Evolutionary conservation across 2,113 vertebrate genomes (phyloP).

Genomic region (Grammomys surdaster): DNA sequence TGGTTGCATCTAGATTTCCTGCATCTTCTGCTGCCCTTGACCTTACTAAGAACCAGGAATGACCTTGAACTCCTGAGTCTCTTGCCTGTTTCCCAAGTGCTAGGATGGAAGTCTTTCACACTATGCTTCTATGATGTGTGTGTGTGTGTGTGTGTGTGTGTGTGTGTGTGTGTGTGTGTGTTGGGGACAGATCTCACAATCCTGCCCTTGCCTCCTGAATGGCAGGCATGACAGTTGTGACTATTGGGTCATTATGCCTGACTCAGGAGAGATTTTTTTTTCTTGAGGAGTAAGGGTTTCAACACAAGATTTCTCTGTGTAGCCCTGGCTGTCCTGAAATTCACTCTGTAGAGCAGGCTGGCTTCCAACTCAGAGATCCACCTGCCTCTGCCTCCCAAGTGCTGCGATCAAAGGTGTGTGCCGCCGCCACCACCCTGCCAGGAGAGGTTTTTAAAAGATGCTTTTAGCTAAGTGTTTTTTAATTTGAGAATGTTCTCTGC

Average conservation of each 20-base stretch:
- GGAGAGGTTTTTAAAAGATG: background rate
- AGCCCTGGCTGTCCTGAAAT: background rate
- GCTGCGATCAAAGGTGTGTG: background rate
- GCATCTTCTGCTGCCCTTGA: background rate
- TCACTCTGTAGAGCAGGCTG: background rate
- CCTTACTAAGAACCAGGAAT: background rate
- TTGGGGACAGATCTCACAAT: background rate
- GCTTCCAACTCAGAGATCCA: background rate
- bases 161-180: no score
- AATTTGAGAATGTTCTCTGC: background rate
- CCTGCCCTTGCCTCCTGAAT: background rate
- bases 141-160: background rate
- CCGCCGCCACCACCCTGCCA: no score
- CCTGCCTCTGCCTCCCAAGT: background rate
- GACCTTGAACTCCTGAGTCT: background rate
- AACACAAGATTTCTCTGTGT: background rate
- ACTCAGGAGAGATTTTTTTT: background rate
- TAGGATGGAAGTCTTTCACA: background rate
- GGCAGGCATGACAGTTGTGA: background rate
- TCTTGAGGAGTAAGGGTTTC: background rate
- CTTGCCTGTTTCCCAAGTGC: background rate
- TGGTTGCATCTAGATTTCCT: background rate
- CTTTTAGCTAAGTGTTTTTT: slow-evolving; percentile 29
- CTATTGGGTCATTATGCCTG: background rate
- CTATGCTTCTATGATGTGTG: background rate